phyloP scores from a whole-genome alignment of 2,113 vertebrate genomes.

The Tetraodon nigroviridis region DNA sequence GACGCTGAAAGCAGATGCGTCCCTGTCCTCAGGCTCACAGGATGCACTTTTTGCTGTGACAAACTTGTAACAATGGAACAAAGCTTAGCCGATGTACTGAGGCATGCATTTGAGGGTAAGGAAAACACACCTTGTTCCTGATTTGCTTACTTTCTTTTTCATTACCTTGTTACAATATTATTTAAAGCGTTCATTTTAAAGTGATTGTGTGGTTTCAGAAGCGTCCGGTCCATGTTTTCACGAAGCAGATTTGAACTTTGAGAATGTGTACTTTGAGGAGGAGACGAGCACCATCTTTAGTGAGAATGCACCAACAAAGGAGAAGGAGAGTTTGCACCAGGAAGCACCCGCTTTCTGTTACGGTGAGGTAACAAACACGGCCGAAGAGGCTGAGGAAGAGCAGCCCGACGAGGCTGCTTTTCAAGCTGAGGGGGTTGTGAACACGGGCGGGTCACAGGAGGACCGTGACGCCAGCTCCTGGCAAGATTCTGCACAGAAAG shows the following conservation, averaged over 20 bases:
- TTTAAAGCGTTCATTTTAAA: neutral
- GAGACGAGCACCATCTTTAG: neutral
- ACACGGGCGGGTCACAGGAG: neutral
- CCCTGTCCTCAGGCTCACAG: constrained; percentile 9
- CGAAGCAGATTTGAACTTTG: constrained; percentile 66
- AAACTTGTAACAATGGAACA: constrained; percentile 62
- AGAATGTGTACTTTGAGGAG: constrained; percentile 46
- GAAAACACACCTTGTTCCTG: neutral
- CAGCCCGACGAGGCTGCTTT: constrained; percentile 17
- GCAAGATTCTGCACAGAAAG: constrained; percentile 32
- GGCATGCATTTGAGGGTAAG: constrained; percentile 69
- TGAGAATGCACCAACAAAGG: constrained; percentile 18
- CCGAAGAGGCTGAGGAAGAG: constrained; percentile 18
- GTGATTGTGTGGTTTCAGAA: constrained; percentile 40
- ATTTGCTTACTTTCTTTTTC: neutral
- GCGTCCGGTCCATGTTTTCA: constrained; percentile 25
- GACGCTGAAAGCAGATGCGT: constrained; percentile 35
- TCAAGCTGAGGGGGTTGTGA: neutral
- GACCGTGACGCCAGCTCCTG: constrained; percentile 39
- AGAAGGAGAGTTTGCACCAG: constrained; percentile 32
- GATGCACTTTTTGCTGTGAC: neutral
- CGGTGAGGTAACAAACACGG: neutral
- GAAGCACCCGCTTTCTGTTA: constrained; percentile 30
- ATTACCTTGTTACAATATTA: neutral
- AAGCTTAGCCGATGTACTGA: constrained; percentile 54